Base-by-base conservation (phyloP, 2,888 invertebrate genomes). In the Microchrysa polita region DNA sequence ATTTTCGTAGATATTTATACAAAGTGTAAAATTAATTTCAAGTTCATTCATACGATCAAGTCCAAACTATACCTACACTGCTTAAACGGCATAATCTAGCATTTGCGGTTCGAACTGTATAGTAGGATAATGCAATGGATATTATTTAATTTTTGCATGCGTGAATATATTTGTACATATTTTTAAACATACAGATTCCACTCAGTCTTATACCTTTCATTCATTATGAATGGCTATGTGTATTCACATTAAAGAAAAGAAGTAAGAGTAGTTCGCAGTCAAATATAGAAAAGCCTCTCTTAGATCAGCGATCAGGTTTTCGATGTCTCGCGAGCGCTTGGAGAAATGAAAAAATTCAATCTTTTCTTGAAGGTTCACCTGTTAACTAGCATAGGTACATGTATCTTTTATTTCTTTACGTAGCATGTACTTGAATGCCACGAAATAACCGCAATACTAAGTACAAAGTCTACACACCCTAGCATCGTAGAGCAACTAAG, bases 141-240 rank as follows among this genome's bases (percentile, higher is more conserved):
- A 67, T 67, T 67, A 18, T 67, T 67, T 67, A 67, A 27, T 67
- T 67, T 67, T 55, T 55, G n/a, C n/a, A n/a, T n/a, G n/a, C n/a
- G n/a, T n/a, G n/a, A n/a, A n/a, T n/a, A n/a, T n/a, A n/a, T 34
- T 34, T 34, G n/a, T n/a, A n/a, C 7, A 34, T 34, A 34, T 34
- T 7, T 34, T 34, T 34, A 34, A 34, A 34, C 27, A 2, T 7
- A 34, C 7, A 34, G 27, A 34, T 34, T 34, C 27, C 27, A 34
- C 27, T 34, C 27, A 34, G 4, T 53, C 16, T 44, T 2, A 16
- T 7, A 55, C 53, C 67, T 55, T 67, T 67, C 55, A 53, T 67
- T 67, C 22, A 67, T 67, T 67, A 67, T 22, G 27, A 34, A n/a
- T n/a, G n/a, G n/a, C n/a, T n/a, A n/a, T n/a, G n/a, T n/a, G n/a